Conservation (phyloP, 35 echinoderm and acorn worm species). For the Amphiura filiformis region DNA sequence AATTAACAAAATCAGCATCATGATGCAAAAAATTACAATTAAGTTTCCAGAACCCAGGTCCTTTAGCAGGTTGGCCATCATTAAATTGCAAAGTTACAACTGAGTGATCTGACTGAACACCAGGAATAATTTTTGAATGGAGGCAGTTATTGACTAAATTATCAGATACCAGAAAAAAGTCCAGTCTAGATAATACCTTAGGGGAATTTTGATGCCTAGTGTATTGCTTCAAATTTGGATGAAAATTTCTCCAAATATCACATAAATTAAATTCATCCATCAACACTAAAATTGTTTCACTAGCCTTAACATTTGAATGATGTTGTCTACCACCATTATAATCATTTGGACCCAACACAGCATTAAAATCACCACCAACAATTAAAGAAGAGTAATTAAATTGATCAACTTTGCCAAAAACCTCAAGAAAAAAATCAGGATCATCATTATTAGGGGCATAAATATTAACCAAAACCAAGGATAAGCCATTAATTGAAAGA, state of each 20-base stretch:
- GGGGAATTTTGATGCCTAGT: background rate
- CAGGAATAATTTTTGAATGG: background rate
- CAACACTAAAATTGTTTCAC: background rate
- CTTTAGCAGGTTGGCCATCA: background rate
- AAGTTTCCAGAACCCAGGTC: background rate
- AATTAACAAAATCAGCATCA: background rate
- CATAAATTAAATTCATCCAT: conserved; percentile 2
- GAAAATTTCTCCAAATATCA: background rate
- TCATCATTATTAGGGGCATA: no score
- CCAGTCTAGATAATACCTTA: background rate
- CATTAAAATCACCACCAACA: background rate
- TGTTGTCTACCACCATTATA: background rate
- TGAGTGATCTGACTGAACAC: background rate
- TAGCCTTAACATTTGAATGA: background rate
- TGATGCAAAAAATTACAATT: background rate
- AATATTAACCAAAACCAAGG: no score
- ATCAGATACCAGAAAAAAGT: background rate
- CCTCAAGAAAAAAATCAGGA: no score
- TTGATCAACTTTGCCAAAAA: no score
- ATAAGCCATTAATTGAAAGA: no score
- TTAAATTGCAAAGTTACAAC: background rate
- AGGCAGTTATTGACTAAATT: background rate
- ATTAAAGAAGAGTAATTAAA: no score
- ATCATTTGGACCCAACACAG: background rate
- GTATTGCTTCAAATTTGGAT: background rate